These are phyloP conservation scores for Zaprionus camerounensis DNA, from an alignment of 1,140 invertebrate genomes.

Conservation along the genomic window DNA sequence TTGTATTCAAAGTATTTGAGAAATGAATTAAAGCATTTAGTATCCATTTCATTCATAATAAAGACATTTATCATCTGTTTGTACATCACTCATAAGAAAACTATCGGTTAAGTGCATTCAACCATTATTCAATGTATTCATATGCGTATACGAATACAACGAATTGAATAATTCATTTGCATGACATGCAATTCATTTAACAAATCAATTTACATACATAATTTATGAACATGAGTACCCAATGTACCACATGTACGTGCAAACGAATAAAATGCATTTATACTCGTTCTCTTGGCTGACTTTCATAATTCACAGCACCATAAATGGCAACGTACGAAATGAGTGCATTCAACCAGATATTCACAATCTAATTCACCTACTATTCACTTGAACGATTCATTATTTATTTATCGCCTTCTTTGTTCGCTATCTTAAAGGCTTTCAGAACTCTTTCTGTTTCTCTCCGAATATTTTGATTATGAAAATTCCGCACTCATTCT, in stretches of 20 bases:
- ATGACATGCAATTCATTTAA: conserved; percentile 1
- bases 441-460: conserved; percentile 1
- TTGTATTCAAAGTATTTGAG: neutral
- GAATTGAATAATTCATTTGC: conserved; percentile 4
- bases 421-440: conserved; percentile 21
- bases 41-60: conserved; percentile 6
- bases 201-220: conserved; percentile 12
- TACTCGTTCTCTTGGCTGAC: conserved; percentile 1
- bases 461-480: conserved; percentile 8
- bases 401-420: conserved; percentile 18
- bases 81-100: neutral
- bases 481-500: conserved; percentile 3
- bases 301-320: neutral
- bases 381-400: conserved; percentile 13
- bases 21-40: neutral
- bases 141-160: neutral
- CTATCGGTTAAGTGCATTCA: neutral
- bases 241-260: neutral
- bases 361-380: conserved; percentile 19
- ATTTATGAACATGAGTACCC: neutral
- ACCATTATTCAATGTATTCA: conserved; percentile 3
- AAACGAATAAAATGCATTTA: conserved; percentile 4
- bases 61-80: neutral
- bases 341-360: conserved; percentile 12
- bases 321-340: neutral